Base-by-base conservation (phyloP, 2,797 vertebrate species). In the Aphelocoma californica region DNA sequence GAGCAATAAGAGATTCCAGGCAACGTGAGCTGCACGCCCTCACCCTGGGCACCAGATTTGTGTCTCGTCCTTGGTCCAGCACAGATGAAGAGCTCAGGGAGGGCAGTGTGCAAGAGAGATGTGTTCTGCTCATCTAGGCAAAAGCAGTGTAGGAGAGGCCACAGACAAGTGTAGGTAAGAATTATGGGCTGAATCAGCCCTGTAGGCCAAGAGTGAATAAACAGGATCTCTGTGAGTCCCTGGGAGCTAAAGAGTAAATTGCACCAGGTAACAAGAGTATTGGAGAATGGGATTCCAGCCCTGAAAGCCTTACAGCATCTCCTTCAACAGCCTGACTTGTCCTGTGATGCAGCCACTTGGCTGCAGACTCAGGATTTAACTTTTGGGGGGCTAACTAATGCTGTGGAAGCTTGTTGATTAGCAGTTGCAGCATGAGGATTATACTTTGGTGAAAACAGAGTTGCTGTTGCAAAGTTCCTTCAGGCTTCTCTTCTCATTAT, bases 191-290 rank as follows among this genome's bases (percentile, higher is more conserved):
- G 32, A 29, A 16, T 50, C 64, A 50, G 24, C 18, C 17, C 56
- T 42, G 12, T 2, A 7, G 36, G 14, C 57, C 24, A 29, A 12
- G 69, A 44, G 16, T 5, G n/a, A 73, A n/a, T 25, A 28, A 11
- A 14, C 19, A 40, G 81, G 7, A 51, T 56, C 67, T 53, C 32
- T 38, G 44, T 0, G 1, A 70, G 28, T 18, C 60, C 44, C 25
- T 34, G 58, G 31, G 42, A 90, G 11, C 44, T 69, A 3, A 45
- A 9, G 54, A 56, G n/a, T 44, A 5, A 51, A 31, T 48, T 42
- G 44, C n/a, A n/a, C 7, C 24, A n/a, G 34, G 23, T 67, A 12
- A 18, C 3, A 12, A 0, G 18, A 31, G 6, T 6, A 0, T 1
- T 6, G 4, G 47, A 57, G n/a, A 57, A 29, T 7, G 26, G 61